Conservation (phyloP, 2,113 vertebrate genomes). For the Corvus cornix region DNA sequence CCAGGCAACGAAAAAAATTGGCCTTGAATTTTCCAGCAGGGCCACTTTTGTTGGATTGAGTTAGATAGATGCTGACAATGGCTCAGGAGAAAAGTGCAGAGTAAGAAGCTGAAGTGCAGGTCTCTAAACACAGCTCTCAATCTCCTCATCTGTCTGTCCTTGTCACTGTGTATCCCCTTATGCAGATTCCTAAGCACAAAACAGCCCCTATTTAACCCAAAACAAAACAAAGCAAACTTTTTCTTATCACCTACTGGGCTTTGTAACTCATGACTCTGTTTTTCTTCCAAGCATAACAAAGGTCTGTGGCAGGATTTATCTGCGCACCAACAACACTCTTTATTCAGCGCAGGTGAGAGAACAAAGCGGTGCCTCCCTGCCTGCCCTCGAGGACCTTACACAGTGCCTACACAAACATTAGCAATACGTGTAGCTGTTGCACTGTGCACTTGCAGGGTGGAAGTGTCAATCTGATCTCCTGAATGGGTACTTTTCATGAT, state of each 20-base stretch:
- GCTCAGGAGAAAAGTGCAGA: not conserved
- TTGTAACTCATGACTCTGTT: not conserved
- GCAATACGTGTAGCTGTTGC: not conserved
- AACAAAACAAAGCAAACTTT: not conserved
- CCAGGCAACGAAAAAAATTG: not conserved
- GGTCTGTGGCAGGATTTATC: not conserved
- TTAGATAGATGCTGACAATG: not conserved
- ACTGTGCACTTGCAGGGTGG: not conserved
- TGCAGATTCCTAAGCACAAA: not conserved
- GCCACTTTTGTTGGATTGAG: not conserved
- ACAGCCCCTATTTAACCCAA: not conserved
- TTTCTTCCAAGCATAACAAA: not conserved
- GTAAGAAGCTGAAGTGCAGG: not conserved
- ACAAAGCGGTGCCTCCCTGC: not conserved
- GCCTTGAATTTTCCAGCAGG: not conserved
- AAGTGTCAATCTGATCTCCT: conserved; percentile 34
- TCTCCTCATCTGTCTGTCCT: not conserved
- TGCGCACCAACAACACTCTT: fast-evolving
- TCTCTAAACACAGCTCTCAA: not conserved
- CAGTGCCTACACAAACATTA: not conserved
- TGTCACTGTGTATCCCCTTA: not conserved
- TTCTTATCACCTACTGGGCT: not conserved
- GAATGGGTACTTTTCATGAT: conserved; percentile 15
- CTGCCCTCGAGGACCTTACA: not conserved
- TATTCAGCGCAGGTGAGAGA: not conserved